These are phyloP conservation scores for Grapholita molesta DNA, from an alignment of 1,140 invertebrate genomes.

Conservation along the genomic window DNA sequence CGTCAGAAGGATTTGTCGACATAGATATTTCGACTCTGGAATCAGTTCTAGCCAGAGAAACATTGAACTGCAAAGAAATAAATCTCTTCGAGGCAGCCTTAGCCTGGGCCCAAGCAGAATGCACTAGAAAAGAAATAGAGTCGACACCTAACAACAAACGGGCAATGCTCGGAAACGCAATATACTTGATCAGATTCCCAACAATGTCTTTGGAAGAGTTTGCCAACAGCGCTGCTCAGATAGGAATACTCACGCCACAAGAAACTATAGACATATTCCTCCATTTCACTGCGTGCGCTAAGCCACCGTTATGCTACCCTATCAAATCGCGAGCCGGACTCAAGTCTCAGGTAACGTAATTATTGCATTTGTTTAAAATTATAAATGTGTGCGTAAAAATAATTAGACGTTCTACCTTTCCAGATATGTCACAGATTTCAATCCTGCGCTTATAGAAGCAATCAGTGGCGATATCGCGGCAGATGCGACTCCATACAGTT, in stretches of 20 bases:
- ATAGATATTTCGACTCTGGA: conserved; percentile 94
- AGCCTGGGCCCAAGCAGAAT: conserved; percentile 93
- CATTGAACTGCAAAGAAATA: conserved; percentile 94
- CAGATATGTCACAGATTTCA: conserved; percentile 96
- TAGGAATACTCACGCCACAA: conserved; percentile 91
- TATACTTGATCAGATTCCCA: conserved; percentile 92
- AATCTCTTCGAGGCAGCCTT: conserved; percentile 93
- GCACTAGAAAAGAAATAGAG: conserved; percentile 87
- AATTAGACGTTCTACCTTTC: conserved; percentile 39
- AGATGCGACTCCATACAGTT: conserved; percentile 96
- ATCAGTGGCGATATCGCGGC: conserved; percentile 96
- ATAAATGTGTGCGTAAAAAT: conserved; percentile 16
- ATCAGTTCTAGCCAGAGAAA: conserved; percentile 92
- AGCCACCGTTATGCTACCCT: conserved; percentile 90
- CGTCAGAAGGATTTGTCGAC: conserved; percentile 95
- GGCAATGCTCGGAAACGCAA: conserved; percentile 85
- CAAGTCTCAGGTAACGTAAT: conserved; percentile 86
- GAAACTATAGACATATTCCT: conserved; percentile 96
- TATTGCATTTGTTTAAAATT: conserved; percentile 8
- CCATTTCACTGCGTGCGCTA: conserved; percentile 90
- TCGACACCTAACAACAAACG: conserved; percentile 85
- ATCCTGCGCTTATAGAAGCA: conserved; percentile 96
- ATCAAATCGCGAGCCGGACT: conserved; percentile 90
- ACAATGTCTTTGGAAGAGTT: conserved; percentile 95
- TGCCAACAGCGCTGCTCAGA: conserved; percentile 93